Conservation (phyloP, 2,888 invertebrate genomes). For the Acleris holmiana region DNA sequence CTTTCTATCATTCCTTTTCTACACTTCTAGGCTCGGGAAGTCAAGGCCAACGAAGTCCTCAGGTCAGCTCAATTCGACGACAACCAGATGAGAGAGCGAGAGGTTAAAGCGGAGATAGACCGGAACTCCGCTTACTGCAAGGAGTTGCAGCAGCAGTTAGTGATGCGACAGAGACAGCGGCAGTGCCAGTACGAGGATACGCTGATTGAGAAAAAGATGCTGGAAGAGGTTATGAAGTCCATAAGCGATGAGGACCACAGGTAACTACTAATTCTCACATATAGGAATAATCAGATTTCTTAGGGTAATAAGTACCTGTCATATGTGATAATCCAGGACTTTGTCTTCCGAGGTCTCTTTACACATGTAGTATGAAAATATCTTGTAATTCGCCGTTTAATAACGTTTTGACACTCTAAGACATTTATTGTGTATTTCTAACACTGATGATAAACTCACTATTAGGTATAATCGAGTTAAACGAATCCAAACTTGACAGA, state of each 20-base stretch:
- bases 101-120: slow-evolving; percentile 54
- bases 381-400: no score
- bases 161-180: slow-evolving; percentile 74
- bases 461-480: no score
- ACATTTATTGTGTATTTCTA: no score
- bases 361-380: no score
- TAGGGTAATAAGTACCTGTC: no score
- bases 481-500: no score
- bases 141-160: slow-evolving; percentile 85
- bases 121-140: slow-evolving; percentile 66
- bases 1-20: neutral
- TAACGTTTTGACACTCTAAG: no score
- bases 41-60: slow-evolving; percentile 62
- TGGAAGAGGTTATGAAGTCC: slow-evolving; percentile 85
- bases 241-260: slow-evolving; percentile 86
- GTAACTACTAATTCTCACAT: slow-evolving; percentile 49
- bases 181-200: slow-evolving; percentile 84
- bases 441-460: no score
- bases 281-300: no score
- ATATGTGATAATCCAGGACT: no score
- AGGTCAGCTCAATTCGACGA: no score
- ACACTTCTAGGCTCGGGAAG: slow-evolving; percentile 62
- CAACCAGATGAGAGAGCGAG: slow-evolving; percentile 66
- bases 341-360: no score
- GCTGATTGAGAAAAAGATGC: slow-evolving; percentile 85